These are phyloP conservation scores for Parapristionchus giblindavisi DNA, from an alignment of 2,888 invertebrate genomes.

Conservation along the genomic window DNA sequence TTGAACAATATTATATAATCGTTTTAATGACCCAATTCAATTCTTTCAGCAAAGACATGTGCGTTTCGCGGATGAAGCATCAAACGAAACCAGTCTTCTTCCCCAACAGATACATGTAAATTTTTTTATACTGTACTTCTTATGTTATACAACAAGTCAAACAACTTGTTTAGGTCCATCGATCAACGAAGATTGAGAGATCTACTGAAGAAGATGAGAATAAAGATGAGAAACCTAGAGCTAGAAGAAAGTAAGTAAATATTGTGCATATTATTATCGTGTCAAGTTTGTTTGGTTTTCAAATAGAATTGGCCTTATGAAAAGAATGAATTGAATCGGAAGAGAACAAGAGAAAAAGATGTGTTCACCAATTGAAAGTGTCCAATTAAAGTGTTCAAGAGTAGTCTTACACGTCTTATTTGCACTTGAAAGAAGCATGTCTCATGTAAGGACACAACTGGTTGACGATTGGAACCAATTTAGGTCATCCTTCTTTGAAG, in stretches of 20 bases:
- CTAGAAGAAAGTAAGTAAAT: constrained; percentile 29
- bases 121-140: not conserved
- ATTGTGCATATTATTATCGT: constrained; percentile 10
- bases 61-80: constrained; percentile 25
- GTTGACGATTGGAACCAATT: constrained; percentile 5
- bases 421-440: no score
- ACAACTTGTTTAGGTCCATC: not conserved
- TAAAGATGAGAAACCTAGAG: not conserved
- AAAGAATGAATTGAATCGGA: constrained; percentile 10
- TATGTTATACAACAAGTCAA: not conserved
- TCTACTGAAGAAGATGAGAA: constrained; percentile 24
- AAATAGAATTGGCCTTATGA: not conserved
- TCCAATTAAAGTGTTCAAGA: no score
- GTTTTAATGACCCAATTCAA: not conserved
- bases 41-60: constrained; percentile 24
- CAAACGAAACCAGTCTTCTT: not conserved
- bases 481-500: constrained; percentile 35
- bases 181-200: constrained; percentile 26
- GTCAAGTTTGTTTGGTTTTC: constrained; percentile 5
- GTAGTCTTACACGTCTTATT: no score
- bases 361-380: no score
- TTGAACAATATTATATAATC: not conserved
- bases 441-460: no score
- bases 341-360: no score
- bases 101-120: constrained; percentile 22